A percentile compares a stretch with the other conserved stretches of the same genome.
phyloP scores from a whole-genome alignment of 2,888 invertebrate species.

The Erebia epiphron region DNA sequence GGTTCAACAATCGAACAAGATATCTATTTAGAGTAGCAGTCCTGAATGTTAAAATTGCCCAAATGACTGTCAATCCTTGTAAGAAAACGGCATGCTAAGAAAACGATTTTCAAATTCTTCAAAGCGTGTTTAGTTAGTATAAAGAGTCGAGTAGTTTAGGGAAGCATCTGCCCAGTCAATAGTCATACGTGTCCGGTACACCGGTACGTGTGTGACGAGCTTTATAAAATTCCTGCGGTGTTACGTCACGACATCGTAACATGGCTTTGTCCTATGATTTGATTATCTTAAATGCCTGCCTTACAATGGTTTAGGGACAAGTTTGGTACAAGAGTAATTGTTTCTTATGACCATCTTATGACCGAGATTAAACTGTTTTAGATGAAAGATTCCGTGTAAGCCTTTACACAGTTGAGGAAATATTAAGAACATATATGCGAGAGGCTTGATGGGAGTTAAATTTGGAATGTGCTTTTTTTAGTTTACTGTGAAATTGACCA shows the following conservation, averaged over 20 bases:
- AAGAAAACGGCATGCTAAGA: no score
- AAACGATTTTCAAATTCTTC: not conserved
- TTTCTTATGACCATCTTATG: constrained; percentile 47
- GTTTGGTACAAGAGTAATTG: constrained; percentile 61
- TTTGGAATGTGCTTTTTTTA: not conserved
- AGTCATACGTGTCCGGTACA: not conserved
- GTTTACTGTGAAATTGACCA: not conserved
- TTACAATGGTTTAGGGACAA: constrained; percentile 61
- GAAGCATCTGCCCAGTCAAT: not conserved
- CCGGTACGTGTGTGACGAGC: not conserved
- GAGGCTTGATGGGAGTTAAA: not conserved
- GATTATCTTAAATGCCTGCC: constrained; percentile 73
- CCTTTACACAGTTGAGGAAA: constrained; percentile 6
- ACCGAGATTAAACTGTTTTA: constrained; percentile 40
- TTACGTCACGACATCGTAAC: constrained; percentile 73
- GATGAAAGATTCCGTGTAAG: constrained; percentile 30
- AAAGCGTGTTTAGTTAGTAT: not conserved
- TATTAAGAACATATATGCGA: not conserved
- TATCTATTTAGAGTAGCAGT: no score
- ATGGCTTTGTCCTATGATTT: constrained; percentile 57
- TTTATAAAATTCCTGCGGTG: constrained; percentile 64
- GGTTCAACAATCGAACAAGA: no score
- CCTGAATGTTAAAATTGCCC: no score
- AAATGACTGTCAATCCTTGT: no score
- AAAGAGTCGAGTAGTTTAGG: not conserved